Evolutionary conservation across 2,113 vertebrate genomes (phyloP), one percentile per base, ranked within the genome.

Genomic region (Hucho hucho): DNA sequence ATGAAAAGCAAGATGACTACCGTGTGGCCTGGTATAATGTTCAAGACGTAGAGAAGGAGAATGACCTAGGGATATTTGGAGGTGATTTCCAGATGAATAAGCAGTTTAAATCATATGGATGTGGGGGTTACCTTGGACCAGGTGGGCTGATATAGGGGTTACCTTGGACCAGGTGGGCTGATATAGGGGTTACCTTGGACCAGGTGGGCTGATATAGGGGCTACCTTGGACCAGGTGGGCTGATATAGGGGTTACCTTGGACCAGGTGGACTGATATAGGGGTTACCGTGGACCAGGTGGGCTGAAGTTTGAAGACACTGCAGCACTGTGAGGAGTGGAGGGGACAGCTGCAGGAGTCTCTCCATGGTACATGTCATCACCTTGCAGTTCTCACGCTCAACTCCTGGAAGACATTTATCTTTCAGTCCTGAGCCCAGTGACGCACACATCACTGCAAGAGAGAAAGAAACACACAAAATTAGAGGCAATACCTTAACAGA

Each of bases 391-490:
- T 77, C 75, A 1, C 3, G 58, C 16, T 12, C 32, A 16, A 72
- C 25, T 71, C 28, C 61, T 2, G 47, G 61, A 3, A 91, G 64
- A 83, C 93, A 93, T 75, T 89, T 93, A 64, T 94, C 92, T 46
- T 83, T 93, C 65, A 91, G 80, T 61, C 86, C 73, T 14, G 86
- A 86, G 63, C 93, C 90, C 70, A 94, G 81, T 69, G 87, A 72
- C 32, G 70, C 79, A 78, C 93, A 93, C 72, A 90, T 59, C 76
- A 81, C 93, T 94, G 78, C 4, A 70, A 77, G n/a, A 84, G 14
- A 77, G 28, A 4, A 16, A 64, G 1, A 82, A 14, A 80, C 13
- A 53, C 49, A 14, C 13, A 5, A 26, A 3, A 78, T 20, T 43
- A 46, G 47, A 29, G 47, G 4, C 46, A 61, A 20, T 4, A 63